A percentile compares a stretch with the other conserved stretches of the same genome.
phyloP scores from a whole-genome alignment of 2,113 vertebrate species.

The Pollachius pollachius region DNA sequence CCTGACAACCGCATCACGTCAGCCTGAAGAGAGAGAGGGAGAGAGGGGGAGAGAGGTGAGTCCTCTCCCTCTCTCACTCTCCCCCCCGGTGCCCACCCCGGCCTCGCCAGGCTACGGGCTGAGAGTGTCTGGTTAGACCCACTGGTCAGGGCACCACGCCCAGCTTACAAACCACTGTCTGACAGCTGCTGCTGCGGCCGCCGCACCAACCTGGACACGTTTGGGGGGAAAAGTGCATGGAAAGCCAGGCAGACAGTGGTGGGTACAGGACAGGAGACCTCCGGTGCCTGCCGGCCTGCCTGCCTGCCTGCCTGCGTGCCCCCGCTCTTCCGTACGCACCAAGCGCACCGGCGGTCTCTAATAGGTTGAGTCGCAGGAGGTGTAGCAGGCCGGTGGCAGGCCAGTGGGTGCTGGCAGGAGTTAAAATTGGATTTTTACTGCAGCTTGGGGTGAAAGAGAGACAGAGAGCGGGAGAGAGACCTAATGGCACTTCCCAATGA shows the following conservation, averaged over 20 bases:
- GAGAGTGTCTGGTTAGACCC: conserved; percentile 59
- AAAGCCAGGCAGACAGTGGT: conserved; percentile 47
- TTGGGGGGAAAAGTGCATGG: conserved; percentile 57
- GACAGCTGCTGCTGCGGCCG: conserved; percentile 67
- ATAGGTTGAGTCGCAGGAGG: conserved; percentile 60
- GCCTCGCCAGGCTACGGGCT: conserved; percentile 39
- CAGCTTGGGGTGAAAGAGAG: conserved; percentile 50
- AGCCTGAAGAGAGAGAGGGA: conserved; percentile 43
- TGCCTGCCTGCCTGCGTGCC: conserved; percentile 26
- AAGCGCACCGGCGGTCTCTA: conserved; percentile 41
- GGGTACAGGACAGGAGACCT: conserved; percentile 29
- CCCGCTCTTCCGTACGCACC: conserved; percentile 27
- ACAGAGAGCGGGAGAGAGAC: conserved; percentile 34
- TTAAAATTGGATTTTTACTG: conserved; percentile 72
- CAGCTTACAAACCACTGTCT: conserved; percentile 65
- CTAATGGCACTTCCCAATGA: conserved; percentile 66
- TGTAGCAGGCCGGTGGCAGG: conserved; percentile 54
- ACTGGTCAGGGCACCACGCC: conserved; percentile 63
- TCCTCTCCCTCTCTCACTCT: conserved; percentile 28
- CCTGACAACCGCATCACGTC: conserved; percentile 49
- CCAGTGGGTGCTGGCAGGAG: conserved; percentile 46
- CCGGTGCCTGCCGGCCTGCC: conserved; percentile 11
- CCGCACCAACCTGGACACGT: conserved; percentile 53
- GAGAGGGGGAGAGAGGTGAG: too few relatives aligned
- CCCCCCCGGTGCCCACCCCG: conserved; percentile 3